Conservation (phyloP, 1,140 invertebrate genomes). For the Pogonognathellus flavescens region DNA sequence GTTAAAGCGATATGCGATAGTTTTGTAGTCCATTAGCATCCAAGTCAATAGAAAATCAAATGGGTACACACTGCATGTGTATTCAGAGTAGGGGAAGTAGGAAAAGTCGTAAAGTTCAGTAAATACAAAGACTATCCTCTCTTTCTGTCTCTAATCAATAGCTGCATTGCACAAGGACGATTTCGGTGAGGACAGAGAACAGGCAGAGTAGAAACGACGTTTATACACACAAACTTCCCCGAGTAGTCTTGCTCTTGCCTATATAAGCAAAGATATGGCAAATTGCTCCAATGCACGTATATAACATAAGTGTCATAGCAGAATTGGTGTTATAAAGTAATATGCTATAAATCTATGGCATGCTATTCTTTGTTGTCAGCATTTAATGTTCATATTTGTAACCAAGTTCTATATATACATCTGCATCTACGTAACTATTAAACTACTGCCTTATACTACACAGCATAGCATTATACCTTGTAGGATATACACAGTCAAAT, state of each 20-base stretch:
- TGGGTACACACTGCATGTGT: neutral
- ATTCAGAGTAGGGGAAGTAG: conserved; percentile 42
- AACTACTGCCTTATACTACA: neutral
- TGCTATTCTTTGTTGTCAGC: neutral
- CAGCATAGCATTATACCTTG: too few species aligned
- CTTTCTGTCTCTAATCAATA: conserved; percentile 45
- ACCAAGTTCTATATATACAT: neutral
- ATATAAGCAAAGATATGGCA: neutral
- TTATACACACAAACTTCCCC: neutral
- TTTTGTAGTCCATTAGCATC: conserved; percentile 17
- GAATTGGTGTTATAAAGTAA: neutral
- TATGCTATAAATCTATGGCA: neutral
- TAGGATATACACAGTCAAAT: neutral
- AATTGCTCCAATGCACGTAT: neutral
- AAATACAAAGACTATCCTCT: conserved; percentile 7
- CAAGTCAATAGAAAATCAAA: conserved; percentile 43
- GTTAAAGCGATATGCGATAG: neutral
- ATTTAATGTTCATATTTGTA: conserved; percentile 27
- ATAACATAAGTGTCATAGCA: neutral
- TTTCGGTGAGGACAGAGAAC: conserved; percentile 27
- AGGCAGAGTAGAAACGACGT: conserved; percentile 5
- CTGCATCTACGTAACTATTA: neutral
- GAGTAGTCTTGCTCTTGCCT: too few species aligned
- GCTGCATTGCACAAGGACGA: conserved; percentile 27
- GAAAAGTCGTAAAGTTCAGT: conserved; percentile 42